phyloP scores from a whole-genome alignment of 2,888 invertebrate species.

The Sipunculus nudus region DNA sequence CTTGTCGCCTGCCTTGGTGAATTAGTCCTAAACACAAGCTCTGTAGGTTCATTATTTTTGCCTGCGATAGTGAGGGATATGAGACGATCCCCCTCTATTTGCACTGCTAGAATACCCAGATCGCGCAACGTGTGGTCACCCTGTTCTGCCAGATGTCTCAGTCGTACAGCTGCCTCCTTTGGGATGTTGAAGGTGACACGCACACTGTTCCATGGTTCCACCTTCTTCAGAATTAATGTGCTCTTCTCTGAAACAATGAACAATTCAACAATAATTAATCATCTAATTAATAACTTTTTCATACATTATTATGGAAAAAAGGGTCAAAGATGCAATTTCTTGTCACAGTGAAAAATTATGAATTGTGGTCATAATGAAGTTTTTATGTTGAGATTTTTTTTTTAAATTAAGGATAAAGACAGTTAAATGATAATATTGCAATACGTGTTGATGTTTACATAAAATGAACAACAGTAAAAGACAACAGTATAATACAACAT shows the following conservation, averaged over 20 bases:
- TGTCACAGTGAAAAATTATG: no score
- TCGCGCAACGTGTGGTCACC: conserved; percentile 85
- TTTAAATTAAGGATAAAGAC: no score
- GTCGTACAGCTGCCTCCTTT: conserved; percentile 90
- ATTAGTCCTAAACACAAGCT: conserved; percentile 66
- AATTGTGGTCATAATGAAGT: no score
- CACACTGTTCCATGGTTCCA: conserved; percentile 99
- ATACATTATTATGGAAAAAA: no score
- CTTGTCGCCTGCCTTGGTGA: not conserved
- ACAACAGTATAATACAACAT: no score
- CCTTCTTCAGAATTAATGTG: conserved; percentile 73
- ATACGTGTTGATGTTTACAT: no score
- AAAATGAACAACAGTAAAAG: no score
- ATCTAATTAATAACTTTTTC: no score
- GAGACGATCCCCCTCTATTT: conserved; percentile 76
- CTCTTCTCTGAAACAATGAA: conserved; percentile 15
- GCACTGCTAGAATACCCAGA: conserved; percentile 93
- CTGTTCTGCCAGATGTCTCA: conserved; percentile 90
- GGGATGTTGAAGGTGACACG: conserved; percentile 97
- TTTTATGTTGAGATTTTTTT: no score
- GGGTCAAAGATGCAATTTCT: no score
- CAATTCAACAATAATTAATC: no score
- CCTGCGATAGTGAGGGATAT: conserved; percentile 75
- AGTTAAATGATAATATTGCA: no score
- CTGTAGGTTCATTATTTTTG: conserved; percentile 76